Conservation (phyloP, 2,113 vertebrate species). For the Tachuris rubrigastra region DNA sequence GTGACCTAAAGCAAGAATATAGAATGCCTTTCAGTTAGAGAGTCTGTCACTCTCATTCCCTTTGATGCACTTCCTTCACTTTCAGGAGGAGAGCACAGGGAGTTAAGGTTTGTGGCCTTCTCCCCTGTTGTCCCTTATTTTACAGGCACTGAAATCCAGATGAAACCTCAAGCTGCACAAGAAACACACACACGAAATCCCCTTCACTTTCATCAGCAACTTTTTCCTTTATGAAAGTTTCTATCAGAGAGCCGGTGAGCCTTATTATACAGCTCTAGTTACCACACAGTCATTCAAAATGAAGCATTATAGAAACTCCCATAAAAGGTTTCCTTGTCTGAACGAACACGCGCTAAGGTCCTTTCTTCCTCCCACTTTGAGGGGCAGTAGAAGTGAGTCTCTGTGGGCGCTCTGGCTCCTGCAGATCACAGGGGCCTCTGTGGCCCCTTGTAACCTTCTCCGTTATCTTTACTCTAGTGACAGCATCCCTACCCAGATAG, state of each 20-base stretch:
- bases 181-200: not conserved
- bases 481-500: not conserved
- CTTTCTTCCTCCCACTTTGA: slow-evolving; percentile 74
- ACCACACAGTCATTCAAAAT: slow-evolving; percentile 15
- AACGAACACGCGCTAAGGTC: slow-evolving; percentile 51
- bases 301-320: slow-evolving; percentile 25
- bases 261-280: slow-evolving; percentile 66
- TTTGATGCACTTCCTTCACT: slow-evolving; percentile 79
- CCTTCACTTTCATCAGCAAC: slow-evolving; percentile 72
- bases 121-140: slow-evolving; percentile 71
- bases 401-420: not conserved
- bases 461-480: not conserved
- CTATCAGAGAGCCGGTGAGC: not conserved
- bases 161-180: slow-evolving; percentile 12
- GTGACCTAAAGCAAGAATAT: slow-evolving; percentile 72
- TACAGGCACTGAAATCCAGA: slow-evolving; percentile 60
- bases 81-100: slow-evolving; percentile 65
- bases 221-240: slow-evolving; percentile 69
- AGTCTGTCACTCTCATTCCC: slow-evolving; percentile 73
- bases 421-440: slow-evolving; percentile 48
- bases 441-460: slow-evolving; percentile 34
- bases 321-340: slow-evolving; percentile 53
- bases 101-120: slow-evolving; percentile 60
- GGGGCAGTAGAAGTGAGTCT: slow-evolving; percentile 30
- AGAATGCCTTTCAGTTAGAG: slow-evolving; percentile 70